phyloP scores from a whole-genome alignment of 92 coral and sea anemone species.

The Porites rus region DNA sequence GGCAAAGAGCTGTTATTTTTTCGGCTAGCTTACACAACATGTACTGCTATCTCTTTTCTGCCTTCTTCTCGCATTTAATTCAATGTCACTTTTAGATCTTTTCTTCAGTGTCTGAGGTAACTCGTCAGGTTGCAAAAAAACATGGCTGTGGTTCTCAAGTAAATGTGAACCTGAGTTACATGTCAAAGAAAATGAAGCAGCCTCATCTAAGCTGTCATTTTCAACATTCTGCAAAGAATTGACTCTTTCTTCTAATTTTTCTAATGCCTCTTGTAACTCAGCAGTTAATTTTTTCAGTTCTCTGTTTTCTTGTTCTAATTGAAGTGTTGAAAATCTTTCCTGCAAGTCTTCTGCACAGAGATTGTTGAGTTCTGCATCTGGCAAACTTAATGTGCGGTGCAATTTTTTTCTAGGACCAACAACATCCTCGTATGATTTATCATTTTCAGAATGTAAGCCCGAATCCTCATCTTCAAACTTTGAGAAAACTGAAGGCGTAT shows the following conservation, averaged over 20 bases:
- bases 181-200: conserved; percentile 28
- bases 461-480: conserved; percentile 90
- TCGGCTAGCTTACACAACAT: conserved; percentile 49
- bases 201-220: conserved; percentile 79
- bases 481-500: conserved; percentile 85
- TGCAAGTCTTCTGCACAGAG: conserved; percentile 87
- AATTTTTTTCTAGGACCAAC: conserved; percentile 85
- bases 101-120: conserved; percentile 36
- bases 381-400: conserved; percentile 93
- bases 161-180: conserved; percentile 18
- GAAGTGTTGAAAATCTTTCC: conserved; percentile 91
- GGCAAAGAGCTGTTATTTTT: background rate
- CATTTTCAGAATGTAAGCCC: conserved; percentile 91
- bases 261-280: conserved; percentile 93
- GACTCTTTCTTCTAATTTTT: conserved; percentile 90
- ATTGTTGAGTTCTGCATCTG: conserved; percentile 90
- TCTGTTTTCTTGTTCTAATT: conserved; percentile 95
- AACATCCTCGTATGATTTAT: conserved; percentile 81
- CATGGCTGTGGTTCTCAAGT: background rate
- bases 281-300: conserved; percentile 87
- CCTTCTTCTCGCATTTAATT: conserved; percentile 20
- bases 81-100: conserved; percentile 37
- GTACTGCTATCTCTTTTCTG: conserved; percentile 29
- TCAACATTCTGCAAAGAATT: conserved; percentile 78
- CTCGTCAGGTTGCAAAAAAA: background rate